A percentile compares a stretch with the other conserved stretches of the same genome.
These are phyloP conservation scores for Anabas testudineus DNA, from an alignment of 2,797 vertebrate genomes.

Conservation along the genomic window DNA sequence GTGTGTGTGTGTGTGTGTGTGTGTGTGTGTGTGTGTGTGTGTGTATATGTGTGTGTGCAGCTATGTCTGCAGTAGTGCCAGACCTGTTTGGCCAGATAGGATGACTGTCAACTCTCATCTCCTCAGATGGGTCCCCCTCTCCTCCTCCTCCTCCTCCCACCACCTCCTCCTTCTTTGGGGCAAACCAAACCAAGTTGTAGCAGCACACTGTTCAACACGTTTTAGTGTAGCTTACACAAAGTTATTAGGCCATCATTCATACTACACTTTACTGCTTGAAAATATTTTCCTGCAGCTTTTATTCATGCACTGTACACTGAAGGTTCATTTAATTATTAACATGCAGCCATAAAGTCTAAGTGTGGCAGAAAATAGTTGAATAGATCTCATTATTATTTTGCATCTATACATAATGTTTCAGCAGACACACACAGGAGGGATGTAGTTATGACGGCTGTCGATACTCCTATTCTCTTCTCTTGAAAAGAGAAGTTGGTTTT, in stretches of 20 bases:
- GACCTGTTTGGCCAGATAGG: constrained; percentile 69
- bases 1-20: constrained; percentile 34
- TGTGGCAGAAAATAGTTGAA: too few relatives aligned
- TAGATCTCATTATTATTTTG: too few relatives aligned
- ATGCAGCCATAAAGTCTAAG: background rate
- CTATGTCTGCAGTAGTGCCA: constrained; percentile 31
- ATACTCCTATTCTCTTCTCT: too few relatives aligned
- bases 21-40: constrained; percentile 30
- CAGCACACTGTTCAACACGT: constrained; percentile 59
- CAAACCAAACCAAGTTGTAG: constrained; percentile 59
- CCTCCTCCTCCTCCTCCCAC: constrained; percentile 13
- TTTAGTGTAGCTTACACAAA: constrained; percentile 55
- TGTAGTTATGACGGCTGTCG: too few relatives aligned
- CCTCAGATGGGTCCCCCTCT: constrained; percentile 49
- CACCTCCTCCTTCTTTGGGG: constrained; percentile 30
- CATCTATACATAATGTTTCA: too few relatives aligned
- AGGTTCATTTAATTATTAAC: too few relatives aligned
- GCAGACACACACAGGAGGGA: too few relatives aligned
- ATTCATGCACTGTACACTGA: constrained; percentile 4
- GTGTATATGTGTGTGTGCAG: constrained; percentile 13
- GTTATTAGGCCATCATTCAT: constrained; percentile 40
- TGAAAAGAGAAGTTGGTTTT: too few relatives aligned
- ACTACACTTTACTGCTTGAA: too few relatives aligned
- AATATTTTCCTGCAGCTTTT: constrained; percentile 42
- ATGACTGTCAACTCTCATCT: constrained; percentile 71